Evolutionary conservation across 2,113 vertebrate genomes (phyloP), one percentile per base, ranked within the genome.

Genomic region (Morone saxatilis): DNA sequence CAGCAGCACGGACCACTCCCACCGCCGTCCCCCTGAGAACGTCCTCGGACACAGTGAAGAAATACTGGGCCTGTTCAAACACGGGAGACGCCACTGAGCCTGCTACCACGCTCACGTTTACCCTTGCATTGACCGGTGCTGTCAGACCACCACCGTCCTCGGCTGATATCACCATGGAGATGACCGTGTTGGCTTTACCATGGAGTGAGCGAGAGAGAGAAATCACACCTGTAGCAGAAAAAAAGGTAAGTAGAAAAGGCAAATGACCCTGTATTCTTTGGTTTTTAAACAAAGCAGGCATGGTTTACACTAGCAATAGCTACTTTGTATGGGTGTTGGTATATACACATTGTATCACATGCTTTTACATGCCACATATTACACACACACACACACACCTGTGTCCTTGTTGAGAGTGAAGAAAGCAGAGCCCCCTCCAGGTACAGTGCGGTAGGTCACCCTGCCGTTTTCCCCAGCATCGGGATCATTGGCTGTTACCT

Each of bases 381-480:
- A 31, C 31, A 31, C 31, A 31, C 31, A 31, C 31, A 31, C 31
- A 31, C 31, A 31, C 31, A 31, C 4, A 56, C 98, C 98, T 76
- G 98, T 98, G 91, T 98, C 97, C 76, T 97, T 97, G 93, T 99
- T 96, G 87, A 99, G 95, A 69, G 97, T 96, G 92, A 99, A 98
- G 80, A 97, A 97, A 0, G 94, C 91, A 6, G 96, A 97, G 0
- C 94, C 95, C 67, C 97, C 97, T n/a, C 96, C 97, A 19, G 93
- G 91, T 19, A 96, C 85, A 0, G 96, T 97, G 85, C 92, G 95
- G 89, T 99, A 99, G 13, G 96, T 96, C 80, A 99, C 96, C 48
- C 86, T 94, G 20, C 98, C 97, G 0, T 99, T 96, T 20, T 92
- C 93, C 12, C 97, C 98, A 25, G 97, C 95, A 1, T 99, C 98